Base-by-base conservation (phyloP, 2,888 invertebrate genomes). In the Ochlodes sylvanus region DNA sequence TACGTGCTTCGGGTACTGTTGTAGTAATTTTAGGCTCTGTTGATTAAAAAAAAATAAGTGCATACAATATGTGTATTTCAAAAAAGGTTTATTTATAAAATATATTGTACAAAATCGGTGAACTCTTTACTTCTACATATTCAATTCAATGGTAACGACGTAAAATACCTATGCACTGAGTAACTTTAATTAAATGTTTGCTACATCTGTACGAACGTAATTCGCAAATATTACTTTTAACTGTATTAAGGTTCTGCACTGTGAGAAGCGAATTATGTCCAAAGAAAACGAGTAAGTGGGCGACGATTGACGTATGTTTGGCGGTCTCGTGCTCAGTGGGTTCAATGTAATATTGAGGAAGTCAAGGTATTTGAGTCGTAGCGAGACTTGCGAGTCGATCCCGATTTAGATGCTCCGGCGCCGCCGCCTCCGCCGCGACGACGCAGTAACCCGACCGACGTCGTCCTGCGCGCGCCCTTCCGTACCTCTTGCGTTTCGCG, bases 341-440 rank as follows among this genome's bases (percentile, higher is more conserved):
- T 93, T 93, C 93, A 92, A 92, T 92, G 93, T 93, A 92, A 92
- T 93, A 92, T 93, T 92, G 92, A 93, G 93, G 93, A 93, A 93
- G 92, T 92, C 92, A 92, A 92, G 92, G 93, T 93, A 93, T 93
- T 92, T 92, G 91, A 92, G 91, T 88, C 90, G 92, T 86, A 83
- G 88, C 87, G 92, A 90, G 92, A 91, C 86, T 90, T 86, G 90
- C 86, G 88, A 91, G 90, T 87, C 89, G 89, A 88, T 93, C 93
- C 93, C 92, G 92, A 93, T 91, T 92, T 93, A 93, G 93, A 89
- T 91, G 89, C 87, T 86, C 91, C 88, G 90, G 92, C 92, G 92
- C 84, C 88, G 85, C 86, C 88, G 83, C 83, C 88, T 83, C 83
- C 84, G 85, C 84, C 87, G 89, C 85, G 87, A 86, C 88, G 88